Percentiles rank a stretch among this genome's conserved stretches.
Conservation (phyloP, 2,888 invertebrate species). For the Osedax frankpressi region DNA sequence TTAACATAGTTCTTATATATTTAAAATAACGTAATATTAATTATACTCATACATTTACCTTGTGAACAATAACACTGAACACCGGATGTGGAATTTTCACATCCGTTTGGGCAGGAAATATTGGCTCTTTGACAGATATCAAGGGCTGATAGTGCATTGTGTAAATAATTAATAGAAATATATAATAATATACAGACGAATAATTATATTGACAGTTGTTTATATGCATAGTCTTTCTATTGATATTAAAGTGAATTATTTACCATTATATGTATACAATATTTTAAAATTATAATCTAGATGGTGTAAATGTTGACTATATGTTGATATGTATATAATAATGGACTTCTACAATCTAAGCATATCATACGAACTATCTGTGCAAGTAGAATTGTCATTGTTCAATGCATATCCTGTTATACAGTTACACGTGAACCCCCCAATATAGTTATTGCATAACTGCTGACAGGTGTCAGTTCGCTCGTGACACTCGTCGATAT, state of each 20-base stretch:
- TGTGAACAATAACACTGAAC: slow-evolving; percentile 4
- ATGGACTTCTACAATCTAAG: background rate
- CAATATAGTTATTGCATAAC: background rate
- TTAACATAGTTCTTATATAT: too few species aligned
- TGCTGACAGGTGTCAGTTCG: background rate
- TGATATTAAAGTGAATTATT: background rate
- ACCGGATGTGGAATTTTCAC: background rate
- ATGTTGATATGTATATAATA: too few species aligned
- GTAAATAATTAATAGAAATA: too few species aligned
- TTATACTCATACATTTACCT: background rate
- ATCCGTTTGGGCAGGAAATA: background rate
- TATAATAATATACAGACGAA: background rate
- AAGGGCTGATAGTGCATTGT: slow-evolving; percentile 4
- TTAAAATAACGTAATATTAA: too few species aligned
- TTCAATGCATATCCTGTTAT: background rate
- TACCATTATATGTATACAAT: too few species aligned
- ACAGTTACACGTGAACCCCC: background rate
- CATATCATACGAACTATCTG: background rate
- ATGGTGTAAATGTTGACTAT: too few species aligned
- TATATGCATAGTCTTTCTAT: background rate
- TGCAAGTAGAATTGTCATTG: background rate
- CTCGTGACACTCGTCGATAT: background rate
- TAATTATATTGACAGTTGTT: background rate
- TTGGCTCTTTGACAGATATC: slow-evolving; percentile 5
- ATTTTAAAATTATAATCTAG: too few species aligned